These are phyloP conservation scores for Rhagologus leucostigma DNA, from an alignment of 2,113 vertebrate species.

Conservation along the genomic window DNA sequence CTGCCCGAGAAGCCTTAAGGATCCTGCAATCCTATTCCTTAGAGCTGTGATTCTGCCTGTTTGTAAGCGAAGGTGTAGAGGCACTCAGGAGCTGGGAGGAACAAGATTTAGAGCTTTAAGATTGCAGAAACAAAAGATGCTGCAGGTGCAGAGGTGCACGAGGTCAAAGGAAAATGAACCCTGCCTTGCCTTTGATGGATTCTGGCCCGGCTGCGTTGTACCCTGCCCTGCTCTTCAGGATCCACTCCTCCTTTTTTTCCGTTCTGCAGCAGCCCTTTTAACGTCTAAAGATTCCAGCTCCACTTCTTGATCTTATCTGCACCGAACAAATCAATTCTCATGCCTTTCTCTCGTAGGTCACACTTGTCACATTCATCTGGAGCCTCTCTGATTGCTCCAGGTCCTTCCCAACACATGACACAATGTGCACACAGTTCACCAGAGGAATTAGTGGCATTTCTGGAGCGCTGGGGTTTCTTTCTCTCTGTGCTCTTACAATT, in stretches of 20 bases:
- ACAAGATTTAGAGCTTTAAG: neutral
- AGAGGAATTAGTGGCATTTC: neutral
- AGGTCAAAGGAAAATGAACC: neutral
- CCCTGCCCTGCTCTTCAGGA: neutral
- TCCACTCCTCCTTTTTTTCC: neutral
- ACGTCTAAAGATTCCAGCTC: neutral
- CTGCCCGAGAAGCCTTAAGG: neutral
- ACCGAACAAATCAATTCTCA: neutral
- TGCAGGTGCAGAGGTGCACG: neutral
- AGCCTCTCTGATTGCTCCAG: neutral
- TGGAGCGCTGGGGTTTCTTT: neutral
- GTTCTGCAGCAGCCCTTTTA: neutral
- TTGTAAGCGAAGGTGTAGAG: neutral
- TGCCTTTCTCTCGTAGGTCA: neutral
- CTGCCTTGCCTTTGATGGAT: neutral
- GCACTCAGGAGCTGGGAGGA: neutral
- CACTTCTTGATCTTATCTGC: neutral
- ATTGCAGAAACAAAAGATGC: neutral
- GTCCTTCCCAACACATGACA: neutral
- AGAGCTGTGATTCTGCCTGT: neutral
- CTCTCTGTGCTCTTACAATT: neutral
- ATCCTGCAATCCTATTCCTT: neutral
- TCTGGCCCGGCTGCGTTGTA: rapidly evolving
- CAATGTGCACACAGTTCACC: neutral
- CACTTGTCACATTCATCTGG: neutral